Percentiles rank a stretch among this genome's conserved stretches.
Evolutionary conservation across 2,797 vertebrate genomes (phyloP).

Genomic region (Danionella dracula): DNA sequence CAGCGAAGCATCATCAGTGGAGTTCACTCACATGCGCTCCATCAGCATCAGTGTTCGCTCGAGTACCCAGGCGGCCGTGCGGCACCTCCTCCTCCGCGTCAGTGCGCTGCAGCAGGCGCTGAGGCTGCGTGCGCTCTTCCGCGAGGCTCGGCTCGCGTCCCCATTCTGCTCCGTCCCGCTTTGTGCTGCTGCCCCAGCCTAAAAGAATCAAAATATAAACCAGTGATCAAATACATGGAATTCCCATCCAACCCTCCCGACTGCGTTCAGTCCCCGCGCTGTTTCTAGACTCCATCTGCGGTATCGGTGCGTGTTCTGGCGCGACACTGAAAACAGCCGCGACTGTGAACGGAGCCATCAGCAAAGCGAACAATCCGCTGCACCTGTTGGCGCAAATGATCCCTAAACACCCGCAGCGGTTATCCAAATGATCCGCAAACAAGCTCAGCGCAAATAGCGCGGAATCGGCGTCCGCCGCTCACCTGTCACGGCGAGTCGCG

Average conservation of each 20-base stretch:
- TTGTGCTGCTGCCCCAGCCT: slow-evolving; percentile 32
- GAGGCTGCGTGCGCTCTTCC: slow-evolving; percentile 77
- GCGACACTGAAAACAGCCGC: neutral
- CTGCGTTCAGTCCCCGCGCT: no score
- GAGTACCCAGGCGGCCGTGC: slow-evolving; percentile 80
- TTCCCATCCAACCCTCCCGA: neutral
- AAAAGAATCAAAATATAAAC: neutral
- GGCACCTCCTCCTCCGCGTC: slow-evolving; percentile 75
- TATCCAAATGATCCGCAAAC: no score
- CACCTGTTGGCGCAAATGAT: slow-evolving; percentile 12
- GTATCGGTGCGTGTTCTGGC: neutral
- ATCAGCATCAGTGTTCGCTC: slow-evolving; percentile 67
- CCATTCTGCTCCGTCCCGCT: slow-evolving; percentile 45
- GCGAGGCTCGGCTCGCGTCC: slow-evolving; percentile 50
- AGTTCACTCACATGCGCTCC: slow-evolving; percentile 60
- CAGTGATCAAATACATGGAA: neutral
- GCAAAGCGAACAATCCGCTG: neutral
- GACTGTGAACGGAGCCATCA: neutral
- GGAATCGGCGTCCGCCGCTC: slow-evolving; percentile 42
- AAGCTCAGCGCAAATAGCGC: neutral
- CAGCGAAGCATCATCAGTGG: neutral
- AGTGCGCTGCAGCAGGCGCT: slow-evolving; percentile 78
- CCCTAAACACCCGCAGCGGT: slow-evolving; percentile 1
- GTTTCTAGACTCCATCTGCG: neutral
- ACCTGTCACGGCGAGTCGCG: slow-evolving; percentile 74